These are phyloP conservation scores for Sisyra nigra DNA, from an alignment of 2,888 invertebrate species.

Conservation along the genomic window DNA sequence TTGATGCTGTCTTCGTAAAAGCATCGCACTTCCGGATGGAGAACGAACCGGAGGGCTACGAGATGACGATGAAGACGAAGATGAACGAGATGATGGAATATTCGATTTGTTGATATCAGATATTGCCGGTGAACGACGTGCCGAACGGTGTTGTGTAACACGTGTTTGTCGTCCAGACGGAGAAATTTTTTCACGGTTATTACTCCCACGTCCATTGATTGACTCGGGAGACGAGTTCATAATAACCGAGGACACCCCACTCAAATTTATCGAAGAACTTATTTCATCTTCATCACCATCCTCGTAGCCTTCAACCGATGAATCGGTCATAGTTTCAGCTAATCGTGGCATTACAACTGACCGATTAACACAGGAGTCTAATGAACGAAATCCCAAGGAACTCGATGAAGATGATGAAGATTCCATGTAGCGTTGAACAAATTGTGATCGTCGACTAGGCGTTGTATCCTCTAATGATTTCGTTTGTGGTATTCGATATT, in stretches of 20 bases:
- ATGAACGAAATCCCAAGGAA: slow-evolving; percentile 44
- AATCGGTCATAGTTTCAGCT: slow-evolving; percentile 32
- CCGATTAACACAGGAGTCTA: slow-evolving; percentile 36
- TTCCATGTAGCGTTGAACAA: slow-evolving; percentile 34
- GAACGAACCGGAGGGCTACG: slow-evolving; percentile 17
- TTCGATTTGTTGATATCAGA: slow-evolving; percentile 22
- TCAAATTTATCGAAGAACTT: slow-evolving; percentile 29
- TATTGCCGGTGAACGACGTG: slow-evolving; percentile 23
- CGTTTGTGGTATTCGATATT: slow-evolving; percentile 30
- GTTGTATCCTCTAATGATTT: slow-evolving; percentile 34
- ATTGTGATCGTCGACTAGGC: slow-evolving; percentile 34
- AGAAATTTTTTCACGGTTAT: slow-evolving; percentile 21
- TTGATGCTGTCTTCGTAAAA: slow-evolving; percentile 9
- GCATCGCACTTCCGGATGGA: slow-evolving; percentile 13
- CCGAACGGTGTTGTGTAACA: slow-evolving; percentile 19
- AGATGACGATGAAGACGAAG: slow-evolving; percentile 19
- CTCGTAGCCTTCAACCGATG: slow-evolving; percentile 28
- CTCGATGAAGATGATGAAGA: slow-evolving; percentile 38
- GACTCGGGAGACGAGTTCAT: slow-evolving; percentile 24
- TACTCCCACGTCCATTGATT: slow-evolving; percentile 11
- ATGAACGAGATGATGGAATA: slow-evolving; percentile 18
- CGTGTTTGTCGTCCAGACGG: slow-evolving; percentile 21
- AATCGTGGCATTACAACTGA: slow-evolving; percentile 26
- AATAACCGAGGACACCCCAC: slow-evolving; percentile 21
- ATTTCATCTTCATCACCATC: slow-evolving; percentile 33